A percentile compares a stretch with the other conserved stretches of the same genome.
Conservation (phyloP, 2,888 invertebrate species). For the Mesochorus sp. region DNA sequence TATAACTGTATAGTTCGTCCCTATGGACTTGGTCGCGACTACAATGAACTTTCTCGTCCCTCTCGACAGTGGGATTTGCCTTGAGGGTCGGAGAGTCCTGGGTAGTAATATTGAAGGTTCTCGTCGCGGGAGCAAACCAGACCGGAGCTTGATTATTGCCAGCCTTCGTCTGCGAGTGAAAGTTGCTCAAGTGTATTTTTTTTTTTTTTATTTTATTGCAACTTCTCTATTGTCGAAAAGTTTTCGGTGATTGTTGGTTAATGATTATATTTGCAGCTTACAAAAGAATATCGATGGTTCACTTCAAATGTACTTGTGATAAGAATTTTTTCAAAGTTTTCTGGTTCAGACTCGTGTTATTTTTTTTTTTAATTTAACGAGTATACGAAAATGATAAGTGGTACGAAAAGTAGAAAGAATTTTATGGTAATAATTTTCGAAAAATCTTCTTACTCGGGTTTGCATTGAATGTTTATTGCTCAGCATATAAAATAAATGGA, state of each 20-base stretch:
- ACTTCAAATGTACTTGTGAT: no score
- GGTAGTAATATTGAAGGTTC: constrained; percentile 51
- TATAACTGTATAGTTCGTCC: constrained; percentile 32
- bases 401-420: no score
- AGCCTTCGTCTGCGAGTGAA: constrained; percentile 14
- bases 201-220: not conserved
- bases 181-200: not conserved
- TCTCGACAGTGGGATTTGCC: constrained; percentile 30
- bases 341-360: no score
- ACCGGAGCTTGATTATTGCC: constrained; percentile 24
- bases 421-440: no score
- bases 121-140: constrained; percentile 15
- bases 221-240: not conserved
- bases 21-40: constrained; percentile 48
- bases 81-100: constrained; percentile 29
- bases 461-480: no score
- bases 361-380: no score
- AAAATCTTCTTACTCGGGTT: no score
- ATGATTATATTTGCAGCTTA: not conserved
- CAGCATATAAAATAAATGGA: no score
- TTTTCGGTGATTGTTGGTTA: not conserved
- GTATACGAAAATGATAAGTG: no score
- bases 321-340: no score
- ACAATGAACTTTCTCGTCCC: constrained; percentile 56
- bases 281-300: not conserved